Conservation (phyloP, 2,113 vertebrate genomes). For the Microtus ochrogaster region DNA sequence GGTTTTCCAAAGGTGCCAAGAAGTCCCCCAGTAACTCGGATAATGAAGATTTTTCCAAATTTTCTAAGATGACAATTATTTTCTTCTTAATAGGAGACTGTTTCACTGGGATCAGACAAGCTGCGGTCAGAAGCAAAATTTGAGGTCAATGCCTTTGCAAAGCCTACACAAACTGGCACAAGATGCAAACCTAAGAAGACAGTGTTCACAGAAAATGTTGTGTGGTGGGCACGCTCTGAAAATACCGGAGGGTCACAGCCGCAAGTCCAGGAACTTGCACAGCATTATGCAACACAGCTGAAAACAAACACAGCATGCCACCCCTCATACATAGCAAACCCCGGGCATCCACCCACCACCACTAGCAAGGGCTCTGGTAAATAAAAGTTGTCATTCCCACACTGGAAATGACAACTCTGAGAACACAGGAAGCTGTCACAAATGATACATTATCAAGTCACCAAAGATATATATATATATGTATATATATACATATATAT, state of each 20-base stretch:
- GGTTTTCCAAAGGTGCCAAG: slow-evolving; percentile 93
- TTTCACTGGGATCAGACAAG: slow-evolving; percentile 91
- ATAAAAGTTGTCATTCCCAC: background rate
- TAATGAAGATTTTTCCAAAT: slow-evolving; percentile 93
- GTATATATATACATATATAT: too few relatives aligned
- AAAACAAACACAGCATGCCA: background rate
- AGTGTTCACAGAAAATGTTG: background rate
- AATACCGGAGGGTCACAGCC: background rate
- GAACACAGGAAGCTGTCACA: background rate
- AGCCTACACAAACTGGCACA: background rate
- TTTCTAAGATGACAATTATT: slow-evolving; percentile 92
- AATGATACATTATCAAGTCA: background rate
- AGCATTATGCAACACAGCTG: background rate
- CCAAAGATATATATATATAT: background rate
- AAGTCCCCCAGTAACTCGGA: slow-evolving; percentile 94
- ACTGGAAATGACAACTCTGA: background rate
- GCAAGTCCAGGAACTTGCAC: background rate
- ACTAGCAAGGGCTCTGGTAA: background rate
- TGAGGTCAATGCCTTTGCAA: background rate
- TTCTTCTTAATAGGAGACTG: slow-evolving; percentile 85
- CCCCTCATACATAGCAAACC: background rate
- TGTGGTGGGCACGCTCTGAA: background rate
- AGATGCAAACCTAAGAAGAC: background rate
- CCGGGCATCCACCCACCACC: background rate
- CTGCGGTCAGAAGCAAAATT: slow-evolving; percentile 83